Evolutionary conservation across 2,888 invertebrate species (phyloP).

Genomic region (Parochlus steinenii): DNA sequence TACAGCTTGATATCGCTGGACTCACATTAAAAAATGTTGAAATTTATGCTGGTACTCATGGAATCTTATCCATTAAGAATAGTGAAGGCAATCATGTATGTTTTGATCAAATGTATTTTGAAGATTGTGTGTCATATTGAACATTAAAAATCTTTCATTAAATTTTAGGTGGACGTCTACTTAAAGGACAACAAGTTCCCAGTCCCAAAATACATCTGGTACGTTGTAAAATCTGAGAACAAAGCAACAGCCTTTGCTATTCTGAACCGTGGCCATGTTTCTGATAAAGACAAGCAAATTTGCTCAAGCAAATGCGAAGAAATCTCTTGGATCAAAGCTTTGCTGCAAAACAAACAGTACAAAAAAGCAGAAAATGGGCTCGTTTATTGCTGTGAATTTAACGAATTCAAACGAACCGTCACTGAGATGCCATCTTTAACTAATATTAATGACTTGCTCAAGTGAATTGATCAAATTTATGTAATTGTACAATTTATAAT

Average conservation of each 20-base stretch:
- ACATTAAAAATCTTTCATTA: no score
- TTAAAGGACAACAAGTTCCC: conserved; percentile 19
- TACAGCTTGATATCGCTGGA: conserved; percentile 18
- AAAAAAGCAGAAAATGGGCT: conserved; percentile 10
- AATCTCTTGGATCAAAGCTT: conserved; percentile 18
- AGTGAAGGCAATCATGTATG: conserved; percentile 16
- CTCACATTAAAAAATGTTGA: conserved; percentile 17
- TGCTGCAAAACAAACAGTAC: conserved; percentile 7
- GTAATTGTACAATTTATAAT: not conserved
- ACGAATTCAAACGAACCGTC: conserved; percentile 10
- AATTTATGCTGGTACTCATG: conserved; percentile 20
- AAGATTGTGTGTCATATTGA: no score
- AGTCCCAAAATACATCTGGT: conserved; percentile 20
- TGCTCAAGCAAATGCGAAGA: conserved; percentile 19
- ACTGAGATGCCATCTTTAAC: conserved; percentile 11
- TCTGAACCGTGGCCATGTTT: conserved; percentile 17
- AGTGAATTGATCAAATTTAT: conserved; percentile 1
- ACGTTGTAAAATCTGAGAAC: conserved; percentile 17
- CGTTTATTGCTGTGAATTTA: conserved; percentile 12
- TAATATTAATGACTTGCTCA: conserved; percentile 8
- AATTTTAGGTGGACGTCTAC: conserved; percentile 17
- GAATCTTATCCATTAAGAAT: conserved; percentile 16
- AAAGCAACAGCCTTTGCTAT: conserved; percentile 18
- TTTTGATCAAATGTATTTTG: no score
- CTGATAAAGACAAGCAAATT: conserved; percentile 14